Conservation (phyloP, 2,888 invertebrate genomes). For the Drosophila vallismaia region DNA sequence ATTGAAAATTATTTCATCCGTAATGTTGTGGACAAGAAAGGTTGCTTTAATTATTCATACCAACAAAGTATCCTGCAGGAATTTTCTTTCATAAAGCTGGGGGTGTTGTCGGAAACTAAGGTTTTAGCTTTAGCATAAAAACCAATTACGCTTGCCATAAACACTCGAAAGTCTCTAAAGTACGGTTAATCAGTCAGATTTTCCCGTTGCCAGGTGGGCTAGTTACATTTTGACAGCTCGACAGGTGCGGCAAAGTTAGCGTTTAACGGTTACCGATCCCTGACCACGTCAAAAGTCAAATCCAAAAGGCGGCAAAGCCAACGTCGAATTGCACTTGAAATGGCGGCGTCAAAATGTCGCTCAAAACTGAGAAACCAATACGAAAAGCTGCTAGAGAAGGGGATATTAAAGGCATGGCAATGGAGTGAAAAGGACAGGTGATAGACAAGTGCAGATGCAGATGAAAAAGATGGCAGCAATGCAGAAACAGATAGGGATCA, state of each 20-base stretch:
- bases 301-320: constrained; percentile 35
- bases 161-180: background rate
- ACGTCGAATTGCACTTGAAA: constrained; percentile 66
- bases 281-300: constrained; percentile 28
- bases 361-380: constrained; percentile 32
- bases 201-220: constrained; percentile 32
- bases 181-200: constrained; percentile 27
- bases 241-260: constrained; percentile 36
- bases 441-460: constrained; percentile 66
- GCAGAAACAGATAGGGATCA: constrained; percentile 11
- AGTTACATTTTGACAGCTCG: constrained; percentile 32
- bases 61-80: background rate
- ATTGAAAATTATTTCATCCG: constrained; percentile 37
- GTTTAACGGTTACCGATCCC: constrained; percentile 22
- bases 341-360: constrained; percentile 66
- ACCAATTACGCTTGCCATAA: too few relatives aligned
- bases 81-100: background rate
- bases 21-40: constrained; percentile 28
- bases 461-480: constrained; percentile 30
- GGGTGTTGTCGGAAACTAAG: too few relatives aligned
- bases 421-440: constrained; percentile 41
- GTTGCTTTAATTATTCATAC: constrained; percentile 17
- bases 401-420: background rate
- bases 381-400: background rate
- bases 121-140: too few relatives aligned